A percentile compares a stretch with the other conserved stretches of the same genome.
These are phyloP conservation scores for Pimephales promelas DNA, from an alignment of 2,113 vertebrate genomes.

Conservation along the genomic window DNA sequence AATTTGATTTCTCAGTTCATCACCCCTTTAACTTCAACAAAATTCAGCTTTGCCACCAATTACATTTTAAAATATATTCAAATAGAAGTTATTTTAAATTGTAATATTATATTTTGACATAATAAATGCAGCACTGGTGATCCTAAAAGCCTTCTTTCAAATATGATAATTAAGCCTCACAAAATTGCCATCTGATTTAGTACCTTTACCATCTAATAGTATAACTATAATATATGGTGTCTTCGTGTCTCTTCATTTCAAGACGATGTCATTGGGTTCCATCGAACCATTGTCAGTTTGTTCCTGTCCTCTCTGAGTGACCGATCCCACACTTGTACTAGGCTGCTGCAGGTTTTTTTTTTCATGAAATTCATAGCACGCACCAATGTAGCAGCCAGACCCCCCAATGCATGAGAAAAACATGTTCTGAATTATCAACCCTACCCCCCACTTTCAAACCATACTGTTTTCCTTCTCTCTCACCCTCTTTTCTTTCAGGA, in stretches of 20 bases:
- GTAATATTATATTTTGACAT: too few relatives aligned
- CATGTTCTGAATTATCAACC: slow-evolving; percentile 59
- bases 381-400: slow-evolving; percentile 42
- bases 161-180: neutral
- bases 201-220: neutral
- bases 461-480: slow-evolving; percentile 24
- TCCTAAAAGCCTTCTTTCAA: too few relatives aligned
- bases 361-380: slow-evolving; percentile 31
- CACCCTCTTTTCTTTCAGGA: slow-evolving; percentile 22
- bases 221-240: too few relatives aligned
- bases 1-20: too few relatives aligned
- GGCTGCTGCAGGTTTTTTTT: slow-evolving; percentile 43
- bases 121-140: too few relatives aligned
- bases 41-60: too few relatives aligned
- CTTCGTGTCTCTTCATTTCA: neutral
- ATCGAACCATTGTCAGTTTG: neutral
- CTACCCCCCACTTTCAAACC: slow-evolving; percentile 44
- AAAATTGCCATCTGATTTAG: neutral
- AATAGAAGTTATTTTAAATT: too few relatives aligned
- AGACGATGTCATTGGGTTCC: neutral
- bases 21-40: too few relatives aligned
- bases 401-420: slow-evolving; percentile 50
- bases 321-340: slow-evolving; percentile 20
- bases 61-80: too few relatives aligned
- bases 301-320: neutral